Conservation (phyloP, 2,797 vertebrate genomes). For the Aselliscus stoliczkanus region DNA sequence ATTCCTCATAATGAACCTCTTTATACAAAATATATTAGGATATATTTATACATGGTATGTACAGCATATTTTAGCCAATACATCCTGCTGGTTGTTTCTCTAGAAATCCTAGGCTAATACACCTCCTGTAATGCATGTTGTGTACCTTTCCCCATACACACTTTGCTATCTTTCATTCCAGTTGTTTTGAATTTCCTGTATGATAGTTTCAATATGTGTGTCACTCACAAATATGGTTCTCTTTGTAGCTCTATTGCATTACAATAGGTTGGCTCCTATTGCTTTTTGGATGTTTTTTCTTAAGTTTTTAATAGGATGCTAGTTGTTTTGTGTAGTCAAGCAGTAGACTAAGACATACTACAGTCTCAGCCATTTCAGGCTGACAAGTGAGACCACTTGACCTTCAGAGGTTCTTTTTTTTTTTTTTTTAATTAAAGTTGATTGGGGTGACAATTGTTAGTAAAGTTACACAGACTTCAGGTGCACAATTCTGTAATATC, state of each 20-base stretch:
- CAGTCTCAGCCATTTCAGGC: not conserved
- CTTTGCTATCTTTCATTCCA: not conserved
- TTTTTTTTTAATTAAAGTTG: too few species aligned
- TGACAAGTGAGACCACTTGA: not conserved
- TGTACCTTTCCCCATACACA: not conserved
- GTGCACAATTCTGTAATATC: too few species aligned
- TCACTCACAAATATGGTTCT: not conserved
- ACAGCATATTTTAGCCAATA: not conserved
- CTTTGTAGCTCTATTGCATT: not conserved
- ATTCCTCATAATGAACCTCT: not conserved
- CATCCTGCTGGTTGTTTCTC: not conserved
- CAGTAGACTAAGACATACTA: not conserved
- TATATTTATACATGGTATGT: not conserved
- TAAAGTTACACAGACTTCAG: too few species aligned
- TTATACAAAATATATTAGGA: not conserved
- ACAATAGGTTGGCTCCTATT: not conserved
- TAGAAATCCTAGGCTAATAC: not conserved
- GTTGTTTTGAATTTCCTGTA: not conserved
- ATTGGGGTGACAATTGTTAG: too few species aligned
- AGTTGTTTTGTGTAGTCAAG: not conserved
- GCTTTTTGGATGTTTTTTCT: not conserved
- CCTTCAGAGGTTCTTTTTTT: not conserved
- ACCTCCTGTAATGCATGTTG: not conserved
- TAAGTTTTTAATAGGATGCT: not conserved
- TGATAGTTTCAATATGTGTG: not conserved